These are phyloP conservation scores for Eutolmus rufibarbis DNA, from an alignment of 2,888 invertebrate species.

Conservation along the genomic window DNA sequence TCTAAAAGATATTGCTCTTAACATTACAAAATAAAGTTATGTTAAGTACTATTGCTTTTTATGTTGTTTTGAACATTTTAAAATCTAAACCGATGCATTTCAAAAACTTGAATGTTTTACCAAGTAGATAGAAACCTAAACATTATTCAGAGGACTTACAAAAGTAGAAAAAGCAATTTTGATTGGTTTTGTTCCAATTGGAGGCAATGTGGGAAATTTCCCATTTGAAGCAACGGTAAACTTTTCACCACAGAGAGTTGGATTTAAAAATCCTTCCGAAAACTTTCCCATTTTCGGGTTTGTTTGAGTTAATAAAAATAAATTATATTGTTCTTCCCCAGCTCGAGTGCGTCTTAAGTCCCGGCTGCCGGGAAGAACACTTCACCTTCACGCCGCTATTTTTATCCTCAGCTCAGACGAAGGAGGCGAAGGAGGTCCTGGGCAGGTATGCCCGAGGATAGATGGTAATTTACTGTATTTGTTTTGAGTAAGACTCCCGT, in stretches of 20 bases:
- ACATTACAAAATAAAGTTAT: background rate
- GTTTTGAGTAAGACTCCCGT: background rate
- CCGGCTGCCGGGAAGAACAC: background rate
- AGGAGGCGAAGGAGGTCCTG: background rate
- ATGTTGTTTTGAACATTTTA: background rate
- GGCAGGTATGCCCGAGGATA: background rate
- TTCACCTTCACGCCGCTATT: background rate
- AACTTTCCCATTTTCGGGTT: background rate
- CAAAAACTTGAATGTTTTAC: background rate
- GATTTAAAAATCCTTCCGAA: background rate
- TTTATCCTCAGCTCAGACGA: background rate
- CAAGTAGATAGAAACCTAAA: background rate
- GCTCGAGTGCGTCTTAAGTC: background rate
- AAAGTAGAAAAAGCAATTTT: background rate
- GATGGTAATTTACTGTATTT: background rate
- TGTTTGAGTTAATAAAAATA: background rate
- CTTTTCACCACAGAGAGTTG: background rate
- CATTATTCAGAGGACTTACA: background rate
- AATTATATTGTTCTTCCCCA: background rate
- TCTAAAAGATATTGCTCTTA: too few relatives aligned
- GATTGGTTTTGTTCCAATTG: background rate
- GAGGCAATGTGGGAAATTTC: background rate
- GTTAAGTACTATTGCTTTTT: background rate
- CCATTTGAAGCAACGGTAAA: background rate
- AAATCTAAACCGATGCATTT: background rate